phyloP scores from a whole-genome alignment of 2,888 invertebrate species.

The Chrysotoxum bicinctum region DNA sequence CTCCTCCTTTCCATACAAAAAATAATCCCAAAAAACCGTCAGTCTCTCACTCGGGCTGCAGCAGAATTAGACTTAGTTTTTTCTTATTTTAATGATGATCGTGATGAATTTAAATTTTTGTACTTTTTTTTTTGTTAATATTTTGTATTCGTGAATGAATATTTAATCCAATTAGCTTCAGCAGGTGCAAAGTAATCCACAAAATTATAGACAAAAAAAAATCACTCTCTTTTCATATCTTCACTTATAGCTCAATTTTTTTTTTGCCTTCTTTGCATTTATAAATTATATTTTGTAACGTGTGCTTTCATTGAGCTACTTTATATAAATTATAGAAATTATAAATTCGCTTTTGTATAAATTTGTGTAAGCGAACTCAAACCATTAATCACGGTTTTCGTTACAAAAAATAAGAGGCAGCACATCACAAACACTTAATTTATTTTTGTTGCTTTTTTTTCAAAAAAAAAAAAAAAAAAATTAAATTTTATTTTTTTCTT shows the following conservation, averaged over 20 bases:
- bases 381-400: conserved; percentile 64
- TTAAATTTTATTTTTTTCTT: conserved; percentile 29
- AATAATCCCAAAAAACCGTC: conserved; percentile 52
- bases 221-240: conserved; percentile 30
- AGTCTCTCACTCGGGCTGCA: conserved; percentile 16
- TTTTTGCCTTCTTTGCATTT: conserved; percentile 56
- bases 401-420: conserved; percentile 45
- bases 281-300: conserved; percentile 57
- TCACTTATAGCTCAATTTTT: conserved; percentile 56
- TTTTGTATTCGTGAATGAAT: conserved; percentile 50
- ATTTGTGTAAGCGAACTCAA: conserved; percentile 32
- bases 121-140: conserved; percentile 3
- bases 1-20: conserved; percentile 36
- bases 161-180: conserved; percentile 68
- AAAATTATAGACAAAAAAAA: conserved; percentile 26
- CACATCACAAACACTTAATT: conserved; percentile 48
- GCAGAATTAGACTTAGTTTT: conserved; percentile 9
- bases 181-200: conserved; percentile 69
- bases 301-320: conserved; percentile 62
- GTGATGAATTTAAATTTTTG: conserved; percentile 32
- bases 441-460: conserved; percentile 27
- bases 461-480: background rate
- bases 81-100: conserved; percentile 40
- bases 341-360: conserved; percentile 25
- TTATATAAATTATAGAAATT: conserved; percentile 1